Evolutionary conservation across 2,888 invertebrate species (phyloP), one percentile per base, ranked within the genome.

Genomic region (Stenotaenia linearis): DNA sequence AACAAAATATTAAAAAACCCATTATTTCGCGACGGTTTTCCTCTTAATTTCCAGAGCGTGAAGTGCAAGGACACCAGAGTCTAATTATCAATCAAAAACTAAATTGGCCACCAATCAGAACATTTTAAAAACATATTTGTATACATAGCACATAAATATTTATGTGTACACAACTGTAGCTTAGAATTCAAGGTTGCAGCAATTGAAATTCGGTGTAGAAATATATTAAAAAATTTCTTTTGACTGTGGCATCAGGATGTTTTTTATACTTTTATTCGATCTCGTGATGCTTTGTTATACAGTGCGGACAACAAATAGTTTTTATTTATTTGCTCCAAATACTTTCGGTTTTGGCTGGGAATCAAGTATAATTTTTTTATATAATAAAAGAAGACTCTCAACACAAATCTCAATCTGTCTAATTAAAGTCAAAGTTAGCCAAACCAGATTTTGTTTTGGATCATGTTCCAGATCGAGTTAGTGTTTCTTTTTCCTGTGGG

Each of bases 391-490:
- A 18, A 50, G 0, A 50, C 3, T 50, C 18, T 28, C 3, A 69
- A 25, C 25, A 4, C 69, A 25, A 69, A 69, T 69, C 69, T 69
- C 10, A 69, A 69, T 25, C 69, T 69, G 69, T 69, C 69, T 69
- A 28, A 69, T 69, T 69, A 69, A 28, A 69, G 45, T 18, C 45
- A 45, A 15, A 12, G 45, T 45, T 45, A 45, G 9, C 9, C 25
- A n/a, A 50, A 50, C 69, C 69, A 69, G 69, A 69, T 69, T n/a
- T 28, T 69, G 69, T 69, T 69, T 69, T 10, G 28, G 69, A 23
- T 69, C 69, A 69, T 69, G 69, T 69, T 69, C 69, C 69, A 69
- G 21, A 50, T 50, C 50, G 18, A 50, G 50, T 69, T 61, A 69
- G 12, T 69, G 50, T 50, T 50, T 50, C 69, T 69, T 69, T 61